Base-by-base conservation (phyloP, 2,797 vertebrate species). In the Propithecus perrieri region DNA sequence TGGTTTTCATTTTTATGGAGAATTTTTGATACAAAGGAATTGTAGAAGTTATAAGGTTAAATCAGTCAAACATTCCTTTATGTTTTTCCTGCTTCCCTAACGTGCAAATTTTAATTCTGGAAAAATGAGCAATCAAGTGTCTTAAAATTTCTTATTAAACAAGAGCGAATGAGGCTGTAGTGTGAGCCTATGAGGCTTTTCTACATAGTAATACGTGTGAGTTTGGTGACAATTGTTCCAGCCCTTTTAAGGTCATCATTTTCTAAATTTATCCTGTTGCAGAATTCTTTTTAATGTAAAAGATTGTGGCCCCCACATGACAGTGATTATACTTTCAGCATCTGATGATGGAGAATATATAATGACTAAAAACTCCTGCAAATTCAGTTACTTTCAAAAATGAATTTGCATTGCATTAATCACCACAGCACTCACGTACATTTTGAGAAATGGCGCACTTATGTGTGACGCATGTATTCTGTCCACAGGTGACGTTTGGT, bases 321-420 rank as follows among this genome's bases (percentile, higher is more conserved):
- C 35, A 41, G 59, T 86, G 35, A 72, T 95, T 85, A 50, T 81
- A 81, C 18, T 76, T 79, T 50, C 57, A 75, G 67, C 12, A 17
- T 71, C 28, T 89, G 14, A 89, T 81, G 61, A 53, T 65, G 6
- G 76, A 92, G 48, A 95, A 90, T 65, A 85, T 65, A 28, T 46
- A 85, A 59, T 57, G 30, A 65, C 71, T 28, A 11, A 17, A 55
- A 93, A 17, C 86, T 46, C 26, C 38, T 43, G 74, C 28, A 41
- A 28, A 69, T 90, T 78, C 24, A 71, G 35, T 91, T 75, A 95
- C 41, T 59, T 2, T 59, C 30, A 61, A 97, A 97, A 97, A 71
- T 91, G 95, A 96, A 63, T 85, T 35, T 84, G 11, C 18, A 30
- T 75, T 50, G 5, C 67, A 17, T 67, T 50, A 33, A 7, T 83